Base-by-base conservation (phyloP, 1,140 invertebrate species). In the Dryas iulia region DNA sequence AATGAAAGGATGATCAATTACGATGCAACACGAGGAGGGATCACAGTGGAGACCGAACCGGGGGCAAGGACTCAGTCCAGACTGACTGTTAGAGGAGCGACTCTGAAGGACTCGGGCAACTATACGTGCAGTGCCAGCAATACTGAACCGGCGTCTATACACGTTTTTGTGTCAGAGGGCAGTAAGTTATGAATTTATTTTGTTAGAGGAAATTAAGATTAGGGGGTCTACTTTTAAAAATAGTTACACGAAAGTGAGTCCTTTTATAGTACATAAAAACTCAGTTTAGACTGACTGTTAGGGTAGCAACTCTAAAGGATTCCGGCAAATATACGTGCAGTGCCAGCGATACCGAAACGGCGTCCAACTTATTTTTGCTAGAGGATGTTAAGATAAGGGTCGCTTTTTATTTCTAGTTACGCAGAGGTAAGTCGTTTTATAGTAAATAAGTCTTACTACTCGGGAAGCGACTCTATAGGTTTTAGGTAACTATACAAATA, bases 1-100 rank as follows among this genome's bases (percentile, higher is more conserved):
- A 97, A 98, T 92, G 96, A 97, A 82, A 95, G 95, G 62, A 97
- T 98, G 96, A 97, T 98, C 92, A 98, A 98, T 93, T 98, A 97
- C 87, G 97, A 98, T 89, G 96, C 95, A 30, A 94, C 95, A 2
- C 93, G 97, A 56, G 96, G 96, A 52, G 97, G 96, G 62, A 97
- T 98, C 70, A 95, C 94, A 62, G 96, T 98, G 75, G 95, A 97
- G 90, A 97, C 96, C 23, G 96, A 97, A 87, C 96, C 96, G 53
- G 96, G 96, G 31, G 94, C 95, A 66, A 93, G 95, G 64, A 97
- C 96, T 8, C 96, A 97, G 89, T 97, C 96, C 71, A 94, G 95
- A 47, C 94, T 97, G 35, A 96, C 96, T 31, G 97, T 98, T 72
- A 93, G 94, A 18, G 95, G 97, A 67, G 97, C 97, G 24, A 95